Percentiles rank a stretch among this genome's conserved stretches.
Conservation (phyloP, 92 coral and sea anemone genomes). For the Porites divaricata region DNA sequence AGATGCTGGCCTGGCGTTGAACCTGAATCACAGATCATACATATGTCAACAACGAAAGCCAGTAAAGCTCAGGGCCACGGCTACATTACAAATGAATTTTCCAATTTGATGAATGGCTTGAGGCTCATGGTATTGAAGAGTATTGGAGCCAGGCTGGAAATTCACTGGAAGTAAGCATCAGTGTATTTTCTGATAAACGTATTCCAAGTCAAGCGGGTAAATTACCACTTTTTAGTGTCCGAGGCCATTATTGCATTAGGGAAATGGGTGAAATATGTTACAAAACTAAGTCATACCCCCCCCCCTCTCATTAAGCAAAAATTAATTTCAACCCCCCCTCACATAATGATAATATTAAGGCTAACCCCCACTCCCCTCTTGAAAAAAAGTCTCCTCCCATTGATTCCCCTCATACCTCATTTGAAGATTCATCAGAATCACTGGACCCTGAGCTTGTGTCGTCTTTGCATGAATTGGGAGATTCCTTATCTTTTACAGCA, state of each 20-base stretch:
- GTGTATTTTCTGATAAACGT: background rate
- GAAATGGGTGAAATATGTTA: background rate
- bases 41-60: constrained; percentile 51
- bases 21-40: constrained; percentile 44
- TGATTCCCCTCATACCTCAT: too few species aligned
- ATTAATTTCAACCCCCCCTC: too few species aligned
- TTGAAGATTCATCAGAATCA: too few species aligned
- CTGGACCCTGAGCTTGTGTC: too few species aligned
- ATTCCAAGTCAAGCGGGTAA: background rate
- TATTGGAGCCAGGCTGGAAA: constrained; percentile 41
- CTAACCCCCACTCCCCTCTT: too few species aligned
- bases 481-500: too few species aligned
- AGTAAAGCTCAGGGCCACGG: constrained; percentile 20
- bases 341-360: too few species aligned
- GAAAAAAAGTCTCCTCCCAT: too few species aligned
- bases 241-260: background rate
- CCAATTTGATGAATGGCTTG: constrained; percentile 20
- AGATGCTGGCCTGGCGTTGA: constrained; percentile 56
- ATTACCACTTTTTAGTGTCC: background rate
- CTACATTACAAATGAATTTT: constrained; percentile 27
- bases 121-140: constrained; percentile 42
- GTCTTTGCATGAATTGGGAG: too few species aligned
- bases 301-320: too few species aligned
- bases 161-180: constrained; percentile 37
- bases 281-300: too few species aligned